A percentile compares a stretch with the other conserved stretches of the same genome.
phyloP scores from a whole-genome alignment of 2,888 invertebrate genomes.

The Octodonta nipae region DNA sequence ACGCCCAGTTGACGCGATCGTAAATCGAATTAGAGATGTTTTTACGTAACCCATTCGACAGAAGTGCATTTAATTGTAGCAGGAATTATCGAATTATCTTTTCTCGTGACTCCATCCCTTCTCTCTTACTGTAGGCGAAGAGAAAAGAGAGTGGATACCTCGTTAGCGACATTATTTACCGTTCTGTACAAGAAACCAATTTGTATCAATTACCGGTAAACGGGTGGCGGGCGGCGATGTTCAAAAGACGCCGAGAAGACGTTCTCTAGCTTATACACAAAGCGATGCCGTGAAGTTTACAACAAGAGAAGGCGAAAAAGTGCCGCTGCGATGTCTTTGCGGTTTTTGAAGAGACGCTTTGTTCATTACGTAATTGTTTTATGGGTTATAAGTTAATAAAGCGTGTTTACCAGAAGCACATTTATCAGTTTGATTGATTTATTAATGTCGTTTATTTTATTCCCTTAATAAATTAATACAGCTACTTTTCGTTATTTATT shows the following conservation, averaged over 20 bases:
- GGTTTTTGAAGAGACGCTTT: slow-evolving; percentile 3
- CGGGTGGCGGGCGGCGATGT: slow-evolving; percentile 8
- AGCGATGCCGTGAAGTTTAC: too few relatives aligned
- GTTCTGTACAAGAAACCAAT: slow-evolving; percentile 29
- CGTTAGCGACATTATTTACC: slow-evolving; percentile 32
- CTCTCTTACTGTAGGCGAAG: slow-evolving; percentile 19
- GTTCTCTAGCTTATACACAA: too few relatives aligned
- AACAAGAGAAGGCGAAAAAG: not conserved
- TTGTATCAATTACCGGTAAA: slow-evolving; percentile 31
- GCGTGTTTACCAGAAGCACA: slow-evolving; percentile 11
- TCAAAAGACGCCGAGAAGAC: slow-evolving; percentile 1
- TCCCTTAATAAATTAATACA: too few relatives aligned
- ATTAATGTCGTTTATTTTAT: too few relatives aligned
- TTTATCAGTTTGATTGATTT: slow-evolving; percentile 11
- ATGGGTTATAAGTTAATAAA: slow-evolving; percentile 16
- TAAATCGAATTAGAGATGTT: slow-evolving; percentile 20
- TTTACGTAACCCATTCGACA: slow-evolving; percentile 25
- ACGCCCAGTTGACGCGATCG: slow-evolving; percentile 1
- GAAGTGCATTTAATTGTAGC: slow-evolving; percentile 30
- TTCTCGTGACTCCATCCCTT: too few relatives aligned
- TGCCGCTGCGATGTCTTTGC: slow-evolving; percentile 7
- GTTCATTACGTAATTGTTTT: slow-evolving; percentile 16
- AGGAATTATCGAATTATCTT: slow-evolving; percentile 25
- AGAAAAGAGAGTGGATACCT: slow-evolving; percentile 24
- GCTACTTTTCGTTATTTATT: too few relatives aligned